These are phyloP conservation scores for Tetranychus piercei DNA, from an alignment of 2,888 invertebrate species.

Conservation along the genomic window DNA sequence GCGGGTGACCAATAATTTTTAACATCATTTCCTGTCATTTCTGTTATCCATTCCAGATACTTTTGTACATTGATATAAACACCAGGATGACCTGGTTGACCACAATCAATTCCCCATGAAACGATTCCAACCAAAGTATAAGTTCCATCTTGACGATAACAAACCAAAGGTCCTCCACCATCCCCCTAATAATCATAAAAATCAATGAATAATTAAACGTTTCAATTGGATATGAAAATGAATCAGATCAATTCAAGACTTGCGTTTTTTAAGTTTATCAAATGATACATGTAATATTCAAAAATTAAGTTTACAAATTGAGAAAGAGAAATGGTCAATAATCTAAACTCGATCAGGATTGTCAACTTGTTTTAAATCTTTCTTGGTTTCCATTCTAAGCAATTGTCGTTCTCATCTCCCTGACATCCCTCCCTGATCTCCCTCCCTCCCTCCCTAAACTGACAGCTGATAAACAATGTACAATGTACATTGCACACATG, in stretches of 20 bases:
- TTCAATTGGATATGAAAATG: not conserved
- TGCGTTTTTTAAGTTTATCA: too few species aligned
- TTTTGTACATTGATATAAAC: constrained; percentile 32
- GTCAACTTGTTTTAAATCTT: too few species aligned
- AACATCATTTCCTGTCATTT: constrained; percentile 19
- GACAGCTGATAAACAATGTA: too few species aligned
- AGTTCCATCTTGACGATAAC: constrained; percentile 28
- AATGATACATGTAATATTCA: too few species aligned
- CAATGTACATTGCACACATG: too few species aligned
- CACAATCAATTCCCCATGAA: constrained; percentile 33
- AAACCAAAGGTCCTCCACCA: constrained; percentile 32
- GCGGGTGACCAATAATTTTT: constrained; percentile 6
- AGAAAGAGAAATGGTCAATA: too few species aligned
- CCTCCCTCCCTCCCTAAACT: too few species aligned
- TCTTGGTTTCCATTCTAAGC: too few species aligned
- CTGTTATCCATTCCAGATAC: constrained; percentile 27
- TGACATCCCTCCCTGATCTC: too few species aligned
- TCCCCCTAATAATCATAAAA: constrained; percentile 30
- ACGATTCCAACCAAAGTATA: constrained; percentile 29
- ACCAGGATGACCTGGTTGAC: constrained; percentile 31
- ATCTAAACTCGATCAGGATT: too few species aligned
- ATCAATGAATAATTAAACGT: not conserved
- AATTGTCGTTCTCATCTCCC: too few species aligned
- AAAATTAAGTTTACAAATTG: too few species aligned
- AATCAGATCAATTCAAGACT: not conserved